Evolutionary conservation across 2,888 invertebrate species (phyloP).

Genomic region (Macrosiphum euphorbiae): DNA sequence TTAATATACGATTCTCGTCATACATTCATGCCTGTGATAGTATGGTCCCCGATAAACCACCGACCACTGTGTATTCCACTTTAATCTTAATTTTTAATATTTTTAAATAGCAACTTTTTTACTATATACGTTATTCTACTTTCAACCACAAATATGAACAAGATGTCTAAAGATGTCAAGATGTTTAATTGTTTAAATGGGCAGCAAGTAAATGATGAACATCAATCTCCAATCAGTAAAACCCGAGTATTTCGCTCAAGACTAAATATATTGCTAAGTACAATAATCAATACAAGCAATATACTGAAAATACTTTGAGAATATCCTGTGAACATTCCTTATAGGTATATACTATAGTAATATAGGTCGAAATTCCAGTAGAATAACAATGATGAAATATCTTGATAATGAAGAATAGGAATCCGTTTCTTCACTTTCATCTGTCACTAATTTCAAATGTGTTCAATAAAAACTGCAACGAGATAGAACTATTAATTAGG

Average conservation of each 20-base stretch:
- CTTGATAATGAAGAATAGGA: background rate
- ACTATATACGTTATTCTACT: too few species aligned
- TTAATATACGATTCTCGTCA: too few species aligned
- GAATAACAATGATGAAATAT: background rate
- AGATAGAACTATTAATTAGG: background rate
- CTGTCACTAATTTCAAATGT: background rate
- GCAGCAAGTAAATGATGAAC: background rate
- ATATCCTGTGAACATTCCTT: background rate
- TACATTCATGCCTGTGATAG: too few species aligned
- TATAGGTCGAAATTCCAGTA: background rate
- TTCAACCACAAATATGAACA: too few species aligned
- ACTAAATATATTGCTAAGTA: background rate
- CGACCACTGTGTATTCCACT: too few species aligned
- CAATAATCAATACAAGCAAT: background rate
- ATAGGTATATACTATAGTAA: background rate
- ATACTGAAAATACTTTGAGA: background rate
- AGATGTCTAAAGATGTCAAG: background rate
- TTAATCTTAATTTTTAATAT: too few species aligned
- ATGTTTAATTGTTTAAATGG: background rate
- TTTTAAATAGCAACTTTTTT: too few species aligned
- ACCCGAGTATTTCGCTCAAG: background rate
- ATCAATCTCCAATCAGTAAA: background rate
- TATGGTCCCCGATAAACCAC: too few species aligned
- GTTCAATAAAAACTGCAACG: background rate
- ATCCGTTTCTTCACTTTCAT: background rate